Conservation (phyloP, 1,140 invertebrate species). For the Drosophila varians region DNA sequence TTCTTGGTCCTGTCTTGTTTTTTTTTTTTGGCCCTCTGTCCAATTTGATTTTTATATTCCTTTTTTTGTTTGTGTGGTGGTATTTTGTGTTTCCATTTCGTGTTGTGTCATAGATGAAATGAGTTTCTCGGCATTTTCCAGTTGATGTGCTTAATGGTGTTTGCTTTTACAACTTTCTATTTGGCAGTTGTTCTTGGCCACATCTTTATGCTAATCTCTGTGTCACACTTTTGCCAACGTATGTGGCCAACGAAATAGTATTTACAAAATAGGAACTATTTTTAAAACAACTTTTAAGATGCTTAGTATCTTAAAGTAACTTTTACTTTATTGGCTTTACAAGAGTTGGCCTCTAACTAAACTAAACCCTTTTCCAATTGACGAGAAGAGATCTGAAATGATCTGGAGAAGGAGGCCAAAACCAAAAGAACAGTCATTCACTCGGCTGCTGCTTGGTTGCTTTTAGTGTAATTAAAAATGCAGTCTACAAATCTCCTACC, state of each 20-base stretch:
- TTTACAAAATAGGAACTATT: not conserved
- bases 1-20: constrained; percentile 22
- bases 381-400: constrained; percentile 26
- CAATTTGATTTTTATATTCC: constrained; percentile 75
- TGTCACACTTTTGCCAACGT: constrained; percentile 34
- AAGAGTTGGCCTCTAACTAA: not conserved
- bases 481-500: constrained; percentile 52
- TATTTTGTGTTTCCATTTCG: constrained; percentile 4
- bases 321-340: not conserved
- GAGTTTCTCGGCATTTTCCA: constrained; percentile 75
- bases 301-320: too few species aligned
- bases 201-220: constrained; percentile 77
- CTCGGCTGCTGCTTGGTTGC: constrained; percentile 41
- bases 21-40: constrained; percentile 60
- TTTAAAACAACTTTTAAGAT: too few species aligned
- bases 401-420: constrained; percentile 4
- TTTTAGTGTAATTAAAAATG: constrained; percentile 78
- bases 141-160: constrained; percentile 80
- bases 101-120: constrained; percentile 64
- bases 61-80: constrained; percentile 16
- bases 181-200: constrained; percentile 30
- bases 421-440: constrained; percentile 38
- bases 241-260: constrained; percentile 11
- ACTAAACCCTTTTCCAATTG: constrained; percentile 10
- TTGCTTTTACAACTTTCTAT: constrained; percentile 76